Base-by-base conservation (phyloP, 2,888 invertebrate genomes). In the Priocnemis perturbator region DNA sequence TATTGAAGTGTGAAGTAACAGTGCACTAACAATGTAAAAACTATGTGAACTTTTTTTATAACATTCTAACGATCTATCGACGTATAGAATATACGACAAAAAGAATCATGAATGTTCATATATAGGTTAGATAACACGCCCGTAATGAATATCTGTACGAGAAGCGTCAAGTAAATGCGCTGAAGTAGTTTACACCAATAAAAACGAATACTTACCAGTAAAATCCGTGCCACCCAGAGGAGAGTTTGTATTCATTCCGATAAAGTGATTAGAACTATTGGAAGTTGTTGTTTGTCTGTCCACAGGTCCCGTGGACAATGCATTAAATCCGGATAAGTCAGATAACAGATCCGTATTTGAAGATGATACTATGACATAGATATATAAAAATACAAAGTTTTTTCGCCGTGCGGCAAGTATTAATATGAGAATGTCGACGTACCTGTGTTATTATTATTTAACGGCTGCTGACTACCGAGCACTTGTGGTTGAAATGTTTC, bases 331-430 rank as follows among this genome's bases (percentile, higher is more conserved):
- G 60, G 90, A 89, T 70, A 91, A 87, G 77, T 90, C 91, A 5
- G 91, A 90, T 60, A 91, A 81, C 74, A 91, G 88, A 86, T 91
- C 91, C 3, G 87, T 83, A 61, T 83, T 86, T 60, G 85, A 82
- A 50, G 81, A 60, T 20, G 37, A 3, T 11, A 77, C 83, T 86
- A 60, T 11, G 21, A 76, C 65, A 63, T 68, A 62, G 60, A 53
- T 50, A 55, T 21, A 1, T 50, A 0, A 14, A 11, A 7, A 5
- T 50, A 14, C n/a, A 50, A 11, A 50, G 2, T 50, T 11, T n/a
- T 11, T 11, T 9, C 7, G 4, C n/a, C n/a, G 17, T n/a, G n/a
- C 1, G n/a, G n/a, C n/a, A n/a, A n/a, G n/a, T n/a, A n/a, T n/a
- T 50, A 1, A 50, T 4, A 19, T n/a, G 19, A 5, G 2, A 50